These are phyloP conservation scores for Neolamprologus ventralis DNA, from an alignment of 2,113 vertebrate genomes.

Conservation along the genomic window DNA sequence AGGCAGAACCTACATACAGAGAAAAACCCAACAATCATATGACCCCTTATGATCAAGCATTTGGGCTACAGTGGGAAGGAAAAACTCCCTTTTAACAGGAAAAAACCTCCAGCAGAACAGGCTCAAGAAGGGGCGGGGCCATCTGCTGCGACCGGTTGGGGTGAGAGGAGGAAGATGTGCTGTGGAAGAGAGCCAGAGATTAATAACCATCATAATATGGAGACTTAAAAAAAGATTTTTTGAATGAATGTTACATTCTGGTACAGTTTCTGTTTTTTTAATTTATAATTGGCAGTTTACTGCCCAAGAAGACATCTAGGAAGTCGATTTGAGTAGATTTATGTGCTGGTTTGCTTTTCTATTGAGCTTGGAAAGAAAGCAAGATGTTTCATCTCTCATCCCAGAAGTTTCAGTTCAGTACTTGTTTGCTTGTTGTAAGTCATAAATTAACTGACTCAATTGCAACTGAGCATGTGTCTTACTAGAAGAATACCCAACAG, in stretches of 20 bases:
- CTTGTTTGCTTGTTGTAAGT: background rate
- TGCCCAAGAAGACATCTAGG: background rate
- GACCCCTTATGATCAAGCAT: background rate
- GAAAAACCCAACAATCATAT: background rate
- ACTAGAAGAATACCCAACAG: background rate
- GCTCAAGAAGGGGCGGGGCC: background rate
- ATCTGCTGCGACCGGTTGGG: accelerated
- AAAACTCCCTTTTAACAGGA: background rate
- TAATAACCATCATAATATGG: background rate
- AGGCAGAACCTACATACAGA: background rate
- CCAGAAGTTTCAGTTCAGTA: background rate
- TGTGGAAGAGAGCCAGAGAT: background rate
- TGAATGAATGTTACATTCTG: background rate
- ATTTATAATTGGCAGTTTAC: background rate
- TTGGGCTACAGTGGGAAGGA: background rate
- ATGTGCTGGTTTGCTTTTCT: background rate
- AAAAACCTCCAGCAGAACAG: accelerated
- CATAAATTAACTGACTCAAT: background rate
- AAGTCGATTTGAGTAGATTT: background rate
- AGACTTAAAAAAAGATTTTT: background rate
- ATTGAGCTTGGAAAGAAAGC: background rate
- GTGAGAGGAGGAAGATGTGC: background rate
- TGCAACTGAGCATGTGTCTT: background rate
- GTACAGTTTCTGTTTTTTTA: background rate
- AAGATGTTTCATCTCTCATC: background rate